Base-by-base conservation (phyloP, 2,113 vertebrate genomes). In the Chloroceryle aenea region DNA sequence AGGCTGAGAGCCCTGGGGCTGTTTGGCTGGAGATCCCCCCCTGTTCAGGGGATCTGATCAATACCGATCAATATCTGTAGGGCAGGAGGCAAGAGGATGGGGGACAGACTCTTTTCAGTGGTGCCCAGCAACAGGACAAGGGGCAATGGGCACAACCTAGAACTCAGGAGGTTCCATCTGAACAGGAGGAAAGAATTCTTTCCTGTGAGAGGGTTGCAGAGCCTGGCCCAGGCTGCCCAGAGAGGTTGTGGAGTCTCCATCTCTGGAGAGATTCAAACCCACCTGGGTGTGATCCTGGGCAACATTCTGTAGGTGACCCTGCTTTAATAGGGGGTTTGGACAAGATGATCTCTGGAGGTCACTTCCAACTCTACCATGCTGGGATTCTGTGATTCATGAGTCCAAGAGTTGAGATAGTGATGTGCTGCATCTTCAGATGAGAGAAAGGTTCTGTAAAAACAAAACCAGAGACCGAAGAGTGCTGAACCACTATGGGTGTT, bases 401-500 rank as follows among this genome's bases (percentile, higher is more conserved):
- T 7, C 25, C 38, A 26, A 42, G 34, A 8, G 26, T 29, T 69
- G 36, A 36, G 25, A 45, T 11, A 0, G 0, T 14, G 23, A 36
- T 14, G 20, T 12, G 26, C 30, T 30, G 45, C 40, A 14, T 20
- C 75, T 50, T 55, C 53, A 34, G 45, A 16, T 6, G 27, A 58
- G 17, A 0, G 2, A n/a, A 69, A 48, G 10, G 8, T 50, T 50
- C 23, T 25, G 48, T 50, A 50, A 50, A 50, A 25, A 25, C 48
- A 50, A 50, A 50, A 50, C 48, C 48, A 47, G 47, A 47, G 13
- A 32, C 6, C 10, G 1, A 1, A 10, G 50, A 11, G 14, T 4
- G 26, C 30, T 8, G 40, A 43, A 29, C 10, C 11, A 2, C 2
- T 52, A 13, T 7, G 14, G 26, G 0, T 14, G 3, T 19, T n/a